Percentiles rank a stretch among this genome's conserved stretches.
phyloP scores from a whole-genome alignment of 2,797 vertebrate genomes.

The Helostoma temminkii region DNA sequence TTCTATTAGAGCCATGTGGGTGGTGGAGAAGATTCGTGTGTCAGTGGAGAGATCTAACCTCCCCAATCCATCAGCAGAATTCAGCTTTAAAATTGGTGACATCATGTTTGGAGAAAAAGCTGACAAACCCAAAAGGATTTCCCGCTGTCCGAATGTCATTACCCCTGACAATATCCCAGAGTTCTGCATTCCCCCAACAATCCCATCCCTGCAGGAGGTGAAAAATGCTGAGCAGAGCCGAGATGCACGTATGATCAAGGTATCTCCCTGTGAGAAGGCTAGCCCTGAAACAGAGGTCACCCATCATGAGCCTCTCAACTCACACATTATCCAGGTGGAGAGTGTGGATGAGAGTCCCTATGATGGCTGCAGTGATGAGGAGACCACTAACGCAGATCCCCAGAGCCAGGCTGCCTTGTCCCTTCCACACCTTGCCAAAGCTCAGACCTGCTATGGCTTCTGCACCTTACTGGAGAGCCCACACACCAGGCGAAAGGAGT shows the following conservation, averaged over 20 bases:
- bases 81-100: slow-evolving; percentile 80
- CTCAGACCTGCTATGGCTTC: slow-evolving; percentile 93
- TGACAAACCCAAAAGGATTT: slow-evolving; percentile 76
- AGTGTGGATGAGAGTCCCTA: slow-evolving; percentile 85
- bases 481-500: slow-evolving; percentile 93
- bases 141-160: slow-evolving; percentile 90
- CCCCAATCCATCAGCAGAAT: slow-evolving; percentile 75
- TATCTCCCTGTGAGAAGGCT: slow-evolving; percentile 54
- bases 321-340: slow-evolving; percentile 91
- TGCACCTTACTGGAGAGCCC: slow-evolving; percentile 95
- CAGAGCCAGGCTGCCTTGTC: slow-evolving; percentile 89
- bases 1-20: slow-evolving; percentile 78
- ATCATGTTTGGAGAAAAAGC: slow-evolving; percentile 85
- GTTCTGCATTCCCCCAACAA: slow-evolving; percentile 93
- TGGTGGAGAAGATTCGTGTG: slow-evolving; percentile 84
- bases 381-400: slow-evolving; percentile 89
- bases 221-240: slow-evolving; percentile 68
- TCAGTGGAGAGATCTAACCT: slow-evolving; percentile 84
- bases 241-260: slow-evolving; percentile 46
- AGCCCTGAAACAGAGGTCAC: slow-evolving; percentile 62
- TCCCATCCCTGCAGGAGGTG: slow-evolving; percentile 76
- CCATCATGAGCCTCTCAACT: slow-evolving; percentile 56
- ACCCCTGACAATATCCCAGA: slow-evolving; percentile 94
- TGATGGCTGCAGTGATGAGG: slow-evolving; percentile 82
- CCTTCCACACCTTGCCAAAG: slow-evolving; percentile 85